Evolutionary conservation across 2,888 invertebrate genomes (phyloP), one percentile per base, ranked within the genome.

Genomic region (Epinotia brunnichana): DNA sequence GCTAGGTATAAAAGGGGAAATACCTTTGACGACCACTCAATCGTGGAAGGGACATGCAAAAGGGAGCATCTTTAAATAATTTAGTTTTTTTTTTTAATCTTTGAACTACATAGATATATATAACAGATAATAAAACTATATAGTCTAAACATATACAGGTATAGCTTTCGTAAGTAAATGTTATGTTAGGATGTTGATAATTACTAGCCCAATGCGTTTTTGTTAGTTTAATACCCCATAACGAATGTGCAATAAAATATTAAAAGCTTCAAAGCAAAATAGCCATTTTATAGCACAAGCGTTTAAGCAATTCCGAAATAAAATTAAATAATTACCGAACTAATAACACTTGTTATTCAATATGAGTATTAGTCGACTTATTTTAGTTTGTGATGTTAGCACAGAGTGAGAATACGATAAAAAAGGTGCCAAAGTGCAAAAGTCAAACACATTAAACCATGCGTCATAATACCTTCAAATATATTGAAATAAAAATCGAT

Each of bases 201-300:
- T 4, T 17, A n/a, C 39, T 54, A 4, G 21, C 5, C 9, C 51
- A 17, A 11, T 9, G 15, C 9, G 9, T 21, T n/a, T 41, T 21
- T 66, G 66, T 56, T 66, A 66, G 39, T 66, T n/a, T 35, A 19
- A 53, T 54, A 15, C 39, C 53, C 15, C 17, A 39, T 64, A 39
- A 53, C 11, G 19, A 15, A 54, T 39, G 64, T 64, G 64, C 39
- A 39, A 15, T 39, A 21, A 19, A n/a, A 21, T 54, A 39, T 39
- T 51, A n/a, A 9, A 63, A 71, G 60, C 71, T 29, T 63, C 11
- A 35, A 70, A 70, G 70, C 70, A 72, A 72, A 44, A 19, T 48
- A 72, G 67, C 62, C 39, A 35, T 57, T 61, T 41, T 56, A 35
- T 51, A 54, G 54, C 67, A 62, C 39, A 71, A 68, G 67, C 72